Evolutionary conservation across 35 echinoderm and acorn worm genomes (phyloP), one percentile per base, ranked within the genome.

Genomic region (Chiridota heheva): DNA sequence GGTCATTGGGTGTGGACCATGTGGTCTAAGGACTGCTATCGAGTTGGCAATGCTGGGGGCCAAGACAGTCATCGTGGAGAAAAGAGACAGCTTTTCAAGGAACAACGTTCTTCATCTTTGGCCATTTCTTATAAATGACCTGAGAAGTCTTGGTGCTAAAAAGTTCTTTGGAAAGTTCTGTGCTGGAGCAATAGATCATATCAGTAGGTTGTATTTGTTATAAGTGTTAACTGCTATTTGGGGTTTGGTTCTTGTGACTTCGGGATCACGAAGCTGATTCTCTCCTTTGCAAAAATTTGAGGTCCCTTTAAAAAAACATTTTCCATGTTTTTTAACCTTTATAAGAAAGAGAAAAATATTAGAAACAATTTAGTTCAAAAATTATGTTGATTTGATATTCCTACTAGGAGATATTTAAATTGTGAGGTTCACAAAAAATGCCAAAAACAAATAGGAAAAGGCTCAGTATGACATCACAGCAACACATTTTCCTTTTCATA

Each of bases 121-220:
- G 94, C 94, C 94, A 20, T 97, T 88, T 44, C 78, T 97, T 17
- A 97, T 97, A 56, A 91, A 73, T 5, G 94, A 97, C 44, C 88
- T 97, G 4, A 41, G 75, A 12, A 88, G 69, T 56, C 85, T 97
- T 1, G 94, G 94, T 20, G 94, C 94, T 57, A 97, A 97, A 75
- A 97, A 91, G 60, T 91, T 97, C 66, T 97, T 88, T 81, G 88
- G 88, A 7, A 97, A 91, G 51, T 97, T 97, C 59, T 97, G 94
- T 44, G 88, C 89, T 58, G 94, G 94, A 2, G 78, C 88, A 53
- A 96, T 97, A 69, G 89, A 97, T 77, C 94, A 97, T 66, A 97
- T 97, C 44, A 97, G 94, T 97, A 91, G 91, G 94, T 90, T 37
- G 18, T 17, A 73, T 73, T n/a, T 0, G 43, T 44, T 3, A 30